Conservation (phyloP, 1,140 invertebrate species). For the Venturia canescens region DNA sequence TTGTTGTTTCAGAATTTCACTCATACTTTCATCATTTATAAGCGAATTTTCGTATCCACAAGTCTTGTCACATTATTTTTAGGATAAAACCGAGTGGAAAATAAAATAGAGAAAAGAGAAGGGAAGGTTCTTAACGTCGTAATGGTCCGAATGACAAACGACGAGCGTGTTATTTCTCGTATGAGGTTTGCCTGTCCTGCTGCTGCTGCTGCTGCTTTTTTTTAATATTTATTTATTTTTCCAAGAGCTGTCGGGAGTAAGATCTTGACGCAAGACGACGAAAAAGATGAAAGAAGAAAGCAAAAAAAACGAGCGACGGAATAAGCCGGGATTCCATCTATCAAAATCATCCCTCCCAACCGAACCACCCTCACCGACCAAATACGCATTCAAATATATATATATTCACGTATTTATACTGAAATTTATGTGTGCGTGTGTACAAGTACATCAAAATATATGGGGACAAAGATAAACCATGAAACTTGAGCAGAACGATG, state of each 20-base stretch:
- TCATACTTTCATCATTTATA: neutral
- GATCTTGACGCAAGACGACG: conserved; percentile 2
- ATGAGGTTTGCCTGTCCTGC: conserved; percentile 32
- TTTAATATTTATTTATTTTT: conserved; percentile 4
- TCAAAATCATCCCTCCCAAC: conserved; percentile 38
- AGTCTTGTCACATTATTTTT: neutral
- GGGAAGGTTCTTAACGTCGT: conserved; percentile 29
- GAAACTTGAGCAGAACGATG: too few relatives aligned
- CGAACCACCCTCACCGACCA: neutral
- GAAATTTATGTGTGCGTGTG: neutral
- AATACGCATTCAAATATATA: neutral
- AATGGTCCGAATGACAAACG: conserved; percentile 59
- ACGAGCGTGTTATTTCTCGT: conserved; percentile 47
- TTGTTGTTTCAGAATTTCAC: neutral
- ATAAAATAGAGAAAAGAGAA: neutral
- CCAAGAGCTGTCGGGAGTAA: conserved; percentile 9
- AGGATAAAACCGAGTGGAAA: neutral
- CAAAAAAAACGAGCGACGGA: neutral
- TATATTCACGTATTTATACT: neutral
- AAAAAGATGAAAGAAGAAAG: conserved; percentile 32
- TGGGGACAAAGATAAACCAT: too few relatives aligned
- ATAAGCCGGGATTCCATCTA: conserved; percentile 30
- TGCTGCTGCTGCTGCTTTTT: neutral
- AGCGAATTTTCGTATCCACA: neutral
- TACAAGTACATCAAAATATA: too few relatives aligned